Evolutionary conservation across 2,113 vertebrate species (phyloP), one percentile per base, ranked within the genome.

Genomic region (Crotalus viridis): DNA sequence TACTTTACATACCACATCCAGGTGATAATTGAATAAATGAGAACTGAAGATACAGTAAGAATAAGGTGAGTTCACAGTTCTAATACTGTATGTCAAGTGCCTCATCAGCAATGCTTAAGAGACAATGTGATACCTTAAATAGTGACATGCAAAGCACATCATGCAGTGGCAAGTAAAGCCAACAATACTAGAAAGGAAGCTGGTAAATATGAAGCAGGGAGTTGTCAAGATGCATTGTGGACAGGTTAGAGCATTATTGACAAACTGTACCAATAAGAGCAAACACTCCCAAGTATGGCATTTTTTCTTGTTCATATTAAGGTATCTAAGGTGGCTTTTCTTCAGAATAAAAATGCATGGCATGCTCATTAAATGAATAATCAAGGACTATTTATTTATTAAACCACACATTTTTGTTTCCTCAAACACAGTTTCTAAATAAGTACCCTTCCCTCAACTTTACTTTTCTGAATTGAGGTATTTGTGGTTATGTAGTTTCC

Each of bases 301-400:
- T 81, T 2, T 92, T 89, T 48, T 3, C 51, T 94, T 95, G 88
- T 81, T 95, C 94, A 91, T 87, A 92, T 94, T 93, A 96, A 33
- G 56, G 43, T 28, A 46, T 39, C 88, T 91, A 59, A 91, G 87
- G 24, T 92, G 88, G 54, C 92, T 61, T 89, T 93, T 94, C 91
- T 95, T 89, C 93, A 93, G 13, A 93, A 91, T 39, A 57, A 91
- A 96, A 95, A 54, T 89, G 12, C 56, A 94, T 33, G 91, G 87
- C 0, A 0, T 87, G 48, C 61, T 95, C 93, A 94, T 81, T 90
- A 91, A 46, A 57, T 22, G 33, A 48, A 51, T 89, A 92, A 43
- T 61, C 91, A 91, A 28, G 12, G 56, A 88, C 88, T 96, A 87
- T 93, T 91, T 56, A 48, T 26, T 92, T 90, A 12, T 0, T 90